Evolutionary conservation across 2,797 vertebrate species (phyloP), one percentile per base, ranked within the genome.

Genomic region (Phylloscopus collybita): DNA sequence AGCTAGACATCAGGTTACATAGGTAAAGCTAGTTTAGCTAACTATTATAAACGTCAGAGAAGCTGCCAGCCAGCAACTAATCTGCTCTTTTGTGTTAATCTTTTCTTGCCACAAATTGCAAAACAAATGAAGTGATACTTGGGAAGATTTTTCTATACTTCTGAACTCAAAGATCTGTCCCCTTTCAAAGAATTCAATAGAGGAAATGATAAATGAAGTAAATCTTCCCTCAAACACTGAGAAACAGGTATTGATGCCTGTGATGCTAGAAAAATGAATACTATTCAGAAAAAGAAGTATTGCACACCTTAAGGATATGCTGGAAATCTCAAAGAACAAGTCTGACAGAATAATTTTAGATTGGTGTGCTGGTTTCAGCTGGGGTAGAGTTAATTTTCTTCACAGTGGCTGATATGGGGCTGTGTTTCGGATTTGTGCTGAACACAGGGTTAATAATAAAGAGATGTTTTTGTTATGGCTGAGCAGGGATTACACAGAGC

Each of bases 121-220:
- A 73, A 91, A 73, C 9, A 79, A 94, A 72, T 80, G 23, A 29
- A 79, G 30, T 1, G 22, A 69, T 80, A 70, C 10, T 69, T 76
- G 12, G 38, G 47, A 87, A 86, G 50, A 45, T 70, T 89, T 90
- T 92, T 90, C 42, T 50, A 62, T 44, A 10, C 47, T 91, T 75
- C 62, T 95, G 49, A 76, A 57, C 20, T 42, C 27, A 93, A 86
- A 79, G 44, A 53, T 65, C 42, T 83, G 34, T 80, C 49, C 29
- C 22, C 16, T 82, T 92, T 70, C 72, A 90, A 93, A 88, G 20
- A 86, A 83, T 73, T 93, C 66, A 86, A 30, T 47, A 90, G 13
- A 44, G 9, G 30, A 91, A 66, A 60, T 91, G 80, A 92, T 84
- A 90, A 91, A 92, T 53, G 14, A 92, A 81, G 82, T 81, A 81